Base-by-base conservation (phyloP, 2,888 invertebrate genomes). In the Aleiodes leptofemur region DNA sequence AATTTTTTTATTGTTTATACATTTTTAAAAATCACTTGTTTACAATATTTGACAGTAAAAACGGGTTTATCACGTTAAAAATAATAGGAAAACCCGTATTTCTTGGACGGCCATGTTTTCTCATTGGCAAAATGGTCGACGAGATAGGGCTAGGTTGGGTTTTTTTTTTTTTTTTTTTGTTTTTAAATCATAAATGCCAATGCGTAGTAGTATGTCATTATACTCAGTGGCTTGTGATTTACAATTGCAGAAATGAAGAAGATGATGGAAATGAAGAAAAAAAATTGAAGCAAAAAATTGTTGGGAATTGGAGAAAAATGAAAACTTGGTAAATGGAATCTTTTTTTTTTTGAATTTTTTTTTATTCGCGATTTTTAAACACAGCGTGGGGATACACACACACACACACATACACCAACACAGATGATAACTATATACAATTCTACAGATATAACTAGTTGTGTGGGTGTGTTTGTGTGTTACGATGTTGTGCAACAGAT, bases 51-150 rank as follows among this genome's bases (percentile, higher is more conserved):
- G 74, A 72, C 73, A 78, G 77, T 75, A 74, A 79, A 23, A 75
- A 79, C 78, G 16, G 56, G 29, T 61, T 43, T 55, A 56, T 70
- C 29, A 69, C 66, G 70, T 72, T 77, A 76, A 83, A 83, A 83
- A 85, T 82, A 83, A 82, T 81, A 83, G 74, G 81, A 82, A 81
- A 83, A 82, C 80, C 79, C 81, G 83, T 82, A 80, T 81, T 82
- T 82, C 80, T 81, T 82, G 81, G 80, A 82, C 83, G 83, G 85
- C 84, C 84, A 84, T 84, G 78, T 83, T 84, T 85, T 77, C 81
- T 81, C 79, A 80, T 80, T 81, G 81, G 80, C 80, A 83, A 83
- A 81, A 83, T 82, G 84, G 82, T 82, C 77, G 84, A 78, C 82
- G 78, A 4, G 34, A 23, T 23, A 23, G 79, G 76, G 74, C 74